phyloP scores from a whole-genome alignment of 2,113 vertebrate genomes.

The Casuarius casuarius region DNA sequence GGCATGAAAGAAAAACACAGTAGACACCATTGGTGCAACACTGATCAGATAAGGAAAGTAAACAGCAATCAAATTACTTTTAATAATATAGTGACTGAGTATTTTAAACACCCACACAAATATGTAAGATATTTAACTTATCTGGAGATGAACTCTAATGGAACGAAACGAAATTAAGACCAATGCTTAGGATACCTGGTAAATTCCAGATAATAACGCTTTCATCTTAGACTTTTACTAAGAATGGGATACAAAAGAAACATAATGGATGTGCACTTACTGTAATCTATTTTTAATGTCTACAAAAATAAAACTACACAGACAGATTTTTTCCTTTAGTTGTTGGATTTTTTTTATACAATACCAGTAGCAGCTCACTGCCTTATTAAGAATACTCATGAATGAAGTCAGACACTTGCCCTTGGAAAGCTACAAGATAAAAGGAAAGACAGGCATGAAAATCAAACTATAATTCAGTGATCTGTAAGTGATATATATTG shows the following conservation, averaged over 20 bases:
- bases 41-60: neutral
- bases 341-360: neutral
- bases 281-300: neutral
- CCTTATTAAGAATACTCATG: neutral
- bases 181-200: neutral
- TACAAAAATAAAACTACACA: neutral
- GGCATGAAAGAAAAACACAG: slow-evolving; percentile 6
- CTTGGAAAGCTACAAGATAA: neutral
- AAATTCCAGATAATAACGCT: neutral
- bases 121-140: neutral
- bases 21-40: neutral
- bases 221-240: neutral
- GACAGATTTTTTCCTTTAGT: neutral
- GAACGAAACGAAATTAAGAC: neutral
- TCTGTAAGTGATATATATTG: neutral
- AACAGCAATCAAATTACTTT: neutral
- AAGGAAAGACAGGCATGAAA: neutral
- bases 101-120: neutral
- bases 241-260: neutral
- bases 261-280: neutral
- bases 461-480: neutral
- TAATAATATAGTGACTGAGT: neutral
- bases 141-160: neutral
- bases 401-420: neutral
- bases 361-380: neutral